A percentile compares a stretch with the other conserved stretches of the same genome.
These are phyloP conservation scores for Callaeas wilsoni DNA, from an alignment of 2,113 vertebrate genomes.

Conservation along the genomic window DNA sequence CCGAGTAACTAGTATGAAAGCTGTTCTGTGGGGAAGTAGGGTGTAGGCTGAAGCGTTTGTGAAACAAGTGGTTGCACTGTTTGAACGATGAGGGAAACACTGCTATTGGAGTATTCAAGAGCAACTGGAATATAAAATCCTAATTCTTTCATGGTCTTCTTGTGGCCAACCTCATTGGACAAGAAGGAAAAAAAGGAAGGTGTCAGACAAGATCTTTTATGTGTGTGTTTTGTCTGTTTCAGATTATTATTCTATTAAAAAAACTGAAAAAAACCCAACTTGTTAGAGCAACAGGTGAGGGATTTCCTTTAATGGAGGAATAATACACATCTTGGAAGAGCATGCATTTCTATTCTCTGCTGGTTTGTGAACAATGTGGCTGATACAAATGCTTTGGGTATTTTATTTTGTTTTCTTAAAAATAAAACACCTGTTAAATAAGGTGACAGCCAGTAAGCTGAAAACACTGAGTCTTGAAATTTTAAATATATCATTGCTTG, in stretches of 20 bases:
- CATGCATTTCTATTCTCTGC: background rate
- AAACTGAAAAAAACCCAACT: background rate
- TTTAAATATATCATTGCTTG: background rate
- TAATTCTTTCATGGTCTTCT: background rate
- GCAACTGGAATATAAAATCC: background rate
- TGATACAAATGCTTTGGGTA: background rate
- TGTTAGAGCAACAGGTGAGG: background rate
- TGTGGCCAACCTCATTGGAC: background rate
- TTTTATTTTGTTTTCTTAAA: background rate
- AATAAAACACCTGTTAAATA: background rate
- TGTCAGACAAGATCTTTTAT: background rate
- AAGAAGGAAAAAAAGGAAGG: background rate
- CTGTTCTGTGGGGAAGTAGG: background rate
- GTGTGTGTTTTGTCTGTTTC: background rate
- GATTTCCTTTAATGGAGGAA: background rate
- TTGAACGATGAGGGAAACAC: background rate
- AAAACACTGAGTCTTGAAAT: background rate
- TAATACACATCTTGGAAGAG: background rate
- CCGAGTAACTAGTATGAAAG: background rate
- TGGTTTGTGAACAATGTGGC: background rate
- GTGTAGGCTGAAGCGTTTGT: background rate
- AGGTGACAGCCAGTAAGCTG: background rate
- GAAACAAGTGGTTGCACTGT: background rate
- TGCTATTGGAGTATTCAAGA: background rate
- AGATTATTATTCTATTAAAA: background rate